Evolutionary conservation across 2,113 vertebrate genomes (phyloP).

Genomic region (Oryzias celebensis): DNA sequence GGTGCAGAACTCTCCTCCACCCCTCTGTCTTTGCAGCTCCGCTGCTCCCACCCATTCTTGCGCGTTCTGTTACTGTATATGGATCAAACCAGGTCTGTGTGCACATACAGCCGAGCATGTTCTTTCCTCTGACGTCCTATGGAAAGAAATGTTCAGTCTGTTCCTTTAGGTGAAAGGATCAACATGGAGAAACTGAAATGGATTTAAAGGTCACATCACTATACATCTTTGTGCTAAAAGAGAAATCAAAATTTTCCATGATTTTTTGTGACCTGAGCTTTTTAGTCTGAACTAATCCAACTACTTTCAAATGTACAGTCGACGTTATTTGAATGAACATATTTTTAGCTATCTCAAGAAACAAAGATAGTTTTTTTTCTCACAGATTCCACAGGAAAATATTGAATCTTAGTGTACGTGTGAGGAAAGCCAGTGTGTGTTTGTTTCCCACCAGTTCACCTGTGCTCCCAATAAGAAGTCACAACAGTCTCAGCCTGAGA

Average conservation of each 20-base stretch:
- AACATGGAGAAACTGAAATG: constrained; percentile 14
- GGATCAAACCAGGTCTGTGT: constrained; percentile 53
- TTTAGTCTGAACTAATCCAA: no score
- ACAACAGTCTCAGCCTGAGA: constrained; percentile 67
- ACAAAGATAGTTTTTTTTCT: no score
- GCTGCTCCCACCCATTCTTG: constrained; percentile 57
- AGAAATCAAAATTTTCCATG: neutral
- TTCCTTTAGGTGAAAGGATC: constrained; percentile 8
- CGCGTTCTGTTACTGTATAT: constrained; percentile 64
- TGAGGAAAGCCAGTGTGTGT: constrained; percentile 3
- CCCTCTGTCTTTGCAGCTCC: constrained; percentile 39
- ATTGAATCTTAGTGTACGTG: no score
- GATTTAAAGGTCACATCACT: constrained; percentile 23
- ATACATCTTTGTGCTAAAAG: constrained; percentile 2
- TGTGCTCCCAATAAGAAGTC: constrained; percentile 69
- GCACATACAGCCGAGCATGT: constrained; percentile 38
- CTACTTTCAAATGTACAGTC: no score
- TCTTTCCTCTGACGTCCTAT: constrained; percentile 26
- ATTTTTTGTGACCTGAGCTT: no score
- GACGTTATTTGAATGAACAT: no score
- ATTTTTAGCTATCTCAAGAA: no score
- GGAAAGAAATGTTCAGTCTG: constrained; percentile 33
- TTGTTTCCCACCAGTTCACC: constrained; percentile 33
- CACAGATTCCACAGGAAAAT: no score
- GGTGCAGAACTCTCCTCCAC: constrained; percentile 54